Conservation (phyloP, 1,140 invertebrate genomes). For the Brachionus asplanchnoidis region DNA sequence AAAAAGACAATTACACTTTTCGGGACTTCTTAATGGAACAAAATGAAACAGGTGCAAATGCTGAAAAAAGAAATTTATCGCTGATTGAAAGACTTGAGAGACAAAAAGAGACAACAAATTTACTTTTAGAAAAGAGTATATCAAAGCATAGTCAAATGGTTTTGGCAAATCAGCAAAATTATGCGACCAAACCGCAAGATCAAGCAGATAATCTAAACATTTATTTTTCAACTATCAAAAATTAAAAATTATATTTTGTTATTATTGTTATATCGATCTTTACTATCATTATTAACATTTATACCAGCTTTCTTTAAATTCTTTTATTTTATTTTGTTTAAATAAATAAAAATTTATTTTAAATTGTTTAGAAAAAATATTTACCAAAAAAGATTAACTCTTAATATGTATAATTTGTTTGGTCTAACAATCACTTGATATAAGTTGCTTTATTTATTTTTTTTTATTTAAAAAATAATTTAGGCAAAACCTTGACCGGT, state of each 20-base stretch:
- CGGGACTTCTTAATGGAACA: neutral
- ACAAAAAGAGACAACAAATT: conserved; percentile 32
- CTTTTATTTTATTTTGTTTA: neutral
- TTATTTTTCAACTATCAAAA: conserved; percentile 24
- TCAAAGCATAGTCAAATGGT: conserved; percentile 13
- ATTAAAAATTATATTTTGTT: neutral
- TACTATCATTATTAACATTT: neutral
- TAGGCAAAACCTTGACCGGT: no score
- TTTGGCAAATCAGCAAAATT: neutral
- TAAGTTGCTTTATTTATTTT: no score
- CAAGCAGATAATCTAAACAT: neutral
- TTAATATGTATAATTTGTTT: no score
- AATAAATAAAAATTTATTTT: neutral
- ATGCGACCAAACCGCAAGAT: neutral
- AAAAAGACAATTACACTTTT: neutral
- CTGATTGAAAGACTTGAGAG: conserved; percentile 21
- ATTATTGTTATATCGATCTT: neutral
- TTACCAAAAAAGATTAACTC: no score
- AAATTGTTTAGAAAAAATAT: no score
- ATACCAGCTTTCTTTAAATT: neutral
- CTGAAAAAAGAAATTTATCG: neutral
- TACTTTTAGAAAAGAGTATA: conserved; percentile 23
- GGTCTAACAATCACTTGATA: no score
- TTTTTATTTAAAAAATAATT: no score
- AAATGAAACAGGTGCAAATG: neutral